phyloP scores from a whole-genome alignment of 2,888 invertebrate genomes.

The Uropetala carovei region DNA sequence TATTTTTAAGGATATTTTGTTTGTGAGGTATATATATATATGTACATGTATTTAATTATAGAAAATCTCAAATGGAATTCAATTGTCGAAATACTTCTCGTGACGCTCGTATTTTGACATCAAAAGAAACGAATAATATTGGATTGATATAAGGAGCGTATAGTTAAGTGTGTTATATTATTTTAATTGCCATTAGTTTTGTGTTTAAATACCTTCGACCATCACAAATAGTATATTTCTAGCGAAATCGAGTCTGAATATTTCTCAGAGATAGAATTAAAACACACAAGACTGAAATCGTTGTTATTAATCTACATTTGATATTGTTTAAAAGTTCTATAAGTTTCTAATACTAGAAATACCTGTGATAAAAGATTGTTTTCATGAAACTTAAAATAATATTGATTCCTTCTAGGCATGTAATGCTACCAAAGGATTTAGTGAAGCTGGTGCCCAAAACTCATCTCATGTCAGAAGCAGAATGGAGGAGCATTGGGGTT shows the following conservation, averaged over 20 bases:
- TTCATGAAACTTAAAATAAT: neutral
- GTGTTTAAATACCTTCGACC: too few species aligned
- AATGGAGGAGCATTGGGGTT: constrained; percentile 96
- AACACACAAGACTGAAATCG: neutral
- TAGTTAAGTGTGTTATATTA: neutral
- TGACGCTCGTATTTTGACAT: neutral
- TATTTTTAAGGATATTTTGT: neutral
- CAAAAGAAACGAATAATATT: neutral
- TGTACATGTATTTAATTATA: too few species aligned
- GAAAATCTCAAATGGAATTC: too few species aligned
- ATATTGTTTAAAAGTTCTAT: neutral
- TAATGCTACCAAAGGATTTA: constrained; percentile 94
- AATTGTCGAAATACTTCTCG: neutral
- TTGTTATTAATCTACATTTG: neutral
- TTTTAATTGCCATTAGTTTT: neutral
- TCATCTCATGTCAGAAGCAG: constrained; percentile 94
- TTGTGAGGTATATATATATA: too few species aligned
- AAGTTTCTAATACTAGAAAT: neutral
- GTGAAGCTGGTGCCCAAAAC: constrained; percentile 93
- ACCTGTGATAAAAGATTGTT: neutral
- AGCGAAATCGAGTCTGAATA: neutral
- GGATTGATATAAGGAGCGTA: neutral
- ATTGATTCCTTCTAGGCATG: constrained; percentile 83
- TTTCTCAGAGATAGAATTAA: neutral
- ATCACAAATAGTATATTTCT: neutral